Evolutionary conservation across 1,140 invertebrate species (phyloP).

Genomic region (Leptinotarsa texana): DNA sequence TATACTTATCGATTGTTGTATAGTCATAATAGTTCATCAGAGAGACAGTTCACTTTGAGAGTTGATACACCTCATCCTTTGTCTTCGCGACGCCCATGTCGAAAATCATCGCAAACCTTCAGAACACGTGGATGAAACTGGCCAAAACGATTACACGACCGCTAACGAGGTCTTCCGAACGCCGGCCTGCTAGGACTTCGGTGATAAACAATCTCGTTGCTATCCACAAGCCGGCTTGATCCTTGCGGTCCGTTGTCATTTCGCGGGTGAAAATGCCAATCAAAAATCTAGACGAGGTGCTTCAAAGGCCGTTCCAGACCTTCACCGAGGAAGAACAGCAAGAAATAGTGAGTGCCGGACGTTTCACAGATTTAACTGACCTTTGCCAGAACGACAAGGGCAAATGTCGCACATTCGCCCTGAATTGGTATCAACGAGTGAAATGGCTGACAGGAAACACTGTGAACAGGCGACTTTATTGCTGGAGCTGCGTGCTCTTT

Average conservation of each 20-base stretch:
- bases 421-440: slow-evolving; percentile 16
- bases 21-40: no score
- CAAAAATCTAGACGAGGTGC: slow-evolving; percentile 1
- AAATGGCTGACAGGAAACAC: slow-evolving; percentile 7
- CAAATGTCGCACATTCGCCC: slow-evolving; percentile 12
- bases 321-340: slow-evolving; percentile 16
- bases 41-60: no score
- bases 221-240: neutral
- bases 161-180: slow-evolving; percentile 13
- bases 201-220: neutral
- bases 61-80: no score
- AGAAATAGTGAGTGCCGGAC: slow-evolving; percentile 10
- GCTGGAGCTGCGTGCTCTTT: slow-evolving; percentile 17
- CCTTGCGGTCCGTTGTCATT: neutral
- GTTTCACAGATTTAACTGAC: slow-evolving; percentile 12
- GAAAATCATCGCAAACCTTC: neutral
- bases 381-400: slow-evolving; percentile 8
- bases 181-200: neutral
- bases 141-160: neutral
- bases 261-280: slow-evolving; percentile 9
- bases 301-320: slow-evolving; percentile 1
- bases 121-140: neutral
- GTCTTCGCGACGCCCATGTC: neutral
- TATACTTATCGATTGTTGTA: no score
- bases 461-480: slow-evolving; percentile 13